Conservation (phyloP, 2,113 vertebrate species). For the Pterocles burchelli region DNA sequence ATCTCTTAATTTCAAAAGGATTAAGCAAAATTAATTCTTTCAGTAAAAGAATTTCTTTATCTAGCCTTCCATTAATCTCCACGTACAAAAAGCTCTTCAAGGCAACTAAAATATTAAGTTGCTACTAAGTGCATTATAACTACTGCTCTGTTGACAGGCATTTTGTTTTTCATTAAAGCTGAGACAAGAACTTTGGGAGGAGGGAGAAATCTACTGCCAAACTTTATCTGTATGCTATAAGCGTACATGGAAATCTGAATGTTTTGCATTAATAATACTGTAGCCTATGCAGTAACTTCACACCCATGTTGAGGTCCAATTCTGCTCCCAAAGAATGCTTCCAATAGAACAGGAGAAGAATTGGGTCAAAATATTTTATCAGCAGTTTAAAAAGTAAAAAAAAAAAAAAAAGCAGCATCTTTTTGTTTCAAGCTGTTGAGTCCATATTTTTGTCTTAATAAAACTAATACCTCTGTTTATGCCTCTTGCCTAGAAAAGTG, state of each 20-base stretch:
- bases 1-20: conserved; percentile 71
- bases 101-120: conserved; percentile 64
- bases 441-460: neutral
- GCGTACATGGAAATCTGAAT: neutral
- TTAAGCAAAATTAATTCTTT: conserved; percentile 69
- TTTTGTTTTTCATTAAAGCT: conserved; percentile 31
- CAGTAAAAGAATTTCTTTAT: conserved; percentile 62
- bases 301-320: neutral
- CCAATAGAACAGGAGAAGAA: neutral
- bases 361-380: neutral
- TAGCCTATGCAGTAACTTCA: neutral
- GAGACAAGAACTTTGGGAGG: neutral
- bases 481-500: neutral
- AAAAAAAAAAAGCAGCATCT: neutral
- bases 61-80: conserved; percentile 50
- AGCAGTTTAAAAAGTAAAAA: neutral
- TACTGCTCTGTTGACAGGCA: conserved; percentile 25
- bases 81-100: conserved; percentile 53
- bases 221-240: neutral
- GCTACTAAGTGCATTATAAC: conserved; percentile 42
- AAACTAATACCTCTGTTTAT: neutral
- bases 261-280: neutral
- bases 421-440: neutral
- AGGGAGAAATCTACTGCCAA: neutral
- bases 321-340: neutral